Evolutionary conservation across 1,140 invertebrate genomes (phyloP).

Genomic region (Fragariocoptes setiger): DNA sequence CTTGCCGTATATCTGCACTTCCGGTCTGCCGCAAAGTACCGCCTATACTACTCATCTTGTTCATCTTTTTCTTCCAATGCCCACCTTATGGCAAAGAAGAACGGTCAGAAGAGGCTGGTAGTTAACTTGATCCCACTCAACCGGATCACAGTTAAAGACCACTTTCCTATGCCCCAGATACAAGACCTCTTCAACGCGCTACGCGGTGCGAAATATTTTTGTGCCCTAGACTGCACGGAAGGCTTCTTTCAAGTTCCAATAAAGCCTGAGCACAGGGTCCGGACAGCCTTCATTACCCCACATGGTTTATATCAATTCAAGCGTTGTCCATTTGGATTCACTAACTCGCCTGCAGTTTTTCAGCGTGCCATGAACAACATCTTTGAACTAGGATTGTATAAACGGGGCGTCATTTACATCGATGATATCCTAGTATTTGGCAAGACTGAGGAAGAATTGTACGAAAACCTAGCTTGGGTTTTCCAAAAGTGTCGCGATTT

Average conservation of each 20-base stretch:
- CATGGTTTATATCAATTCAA: slow-evolving; percentile 17
- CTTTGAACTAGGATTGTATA: slow-evolving; percentile 12
- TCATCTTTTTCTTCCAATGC: no score
- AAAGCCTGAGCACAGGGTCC: slow-evolving; percentile 14
- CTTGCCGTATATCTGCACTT: no score
- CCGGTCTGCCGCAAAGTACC: no score
- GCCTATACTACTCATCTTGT: no score
- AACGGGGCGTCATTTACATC: slow-evolving; percentile 11
- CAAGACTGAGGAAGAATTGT: slow-evolving; percentile 9
- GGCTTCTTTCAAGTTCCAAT: slow-evolving; percentile 21
- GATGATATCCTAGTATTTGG: slow-evolving; percentile 14
- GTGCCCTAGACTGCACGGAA: slow-evolving; percentile 17
- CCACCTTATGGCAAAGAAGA: no score
- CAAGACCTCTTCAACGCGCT: slow-evolving; percentile 17
- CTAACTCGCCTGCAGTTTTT: slow-evolving; percentile 17
- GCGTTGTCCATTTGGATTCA: slow-evolving; percentile 18
- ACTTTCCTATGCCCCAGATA: slow-evolving; percentile 20
- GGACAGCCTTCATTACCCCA: slow-evolving; percentile 18
- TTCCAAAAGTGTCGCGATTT: slow-evolving; percentile 1
- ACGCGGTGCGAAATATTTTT: slow-evolving; percentile 15
- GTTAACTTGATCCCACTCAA: slow-evolving; percentile 23
- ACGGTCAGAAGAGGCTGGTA: no score
- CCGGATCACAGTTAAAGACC: slow-evolving; percentile 16
- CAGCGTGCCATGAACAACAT: slow-evolving; percentile 16
- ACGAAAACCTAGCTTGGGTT: slow-evolving; percentile 3